Conservation (phyloP, 2,888 invertebrate species). For the Parnassius orleans region DNA sequence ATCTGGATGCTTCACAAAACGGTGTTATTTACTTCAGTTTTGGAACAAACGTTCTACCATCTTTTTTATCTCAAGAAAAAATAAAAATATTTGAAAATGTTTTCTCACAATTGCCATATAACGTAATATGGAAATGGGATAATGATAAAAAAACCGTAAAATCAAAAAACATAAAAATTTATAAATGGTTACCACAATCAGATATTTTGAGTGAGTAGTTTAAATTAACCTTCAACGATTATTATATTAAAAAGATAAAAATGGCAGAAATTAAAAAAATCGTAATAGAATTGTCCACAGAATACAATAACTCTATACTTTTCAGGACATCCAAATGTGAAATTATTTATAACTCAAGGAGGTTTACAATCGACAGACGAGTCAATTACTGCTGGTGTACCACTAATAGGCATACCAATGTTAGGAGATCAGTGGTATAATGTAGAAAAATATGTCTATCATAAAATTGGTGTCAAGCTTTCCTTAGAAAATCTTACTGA, state of each 20-base stretch:
- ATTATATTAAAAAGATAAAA: no score
- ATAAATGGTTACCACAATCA: constrained; percentile 53
- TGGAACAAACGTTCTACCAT: constrained; percentile 50
- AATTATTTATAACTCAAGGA: constrained; percentile 61
- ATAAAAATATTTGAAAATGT: constrained; percentile 45
- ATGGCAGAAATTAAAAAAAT: no score
- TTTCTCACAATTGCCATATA: constrained; percentile 50
- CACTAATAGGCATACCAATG: constrained; percentile 54
- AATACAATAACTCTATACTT: not conserved
- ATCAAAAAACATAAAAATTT: constrained; percentile 31
- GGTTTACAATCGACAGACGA: constrained; percentile 61
- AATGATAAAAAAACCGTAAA: constrained; percentile 35
- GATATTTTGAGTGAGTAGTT: constrained; percentile 49
- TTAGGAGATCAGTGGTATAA: constrained; percentile 57
- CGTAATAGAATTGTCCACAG: no score
- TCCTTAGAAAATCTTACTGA: constrained; percentile 40
- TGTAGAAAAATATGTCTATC: constrained; percentile 38
- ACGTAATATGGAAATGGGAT: constrained; percentile 62
- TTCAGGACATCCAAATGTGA: constrained; percentile 56
- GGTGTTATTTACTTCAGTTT: constrained; percentile 59
- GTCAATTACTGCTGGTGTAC: constrained; percentile 51
- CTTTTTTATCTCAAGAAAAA: constrained; percentile 39
- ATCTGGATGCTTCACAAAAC: constrained; percentile 45
- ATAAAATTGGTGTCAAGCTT: constrained; percentile 45
- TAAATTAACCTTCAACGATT: not conserved